Evolutionary conservation across 2,113 vertebrate genomes (phyloP).

Genomic region (Chroicocephalus ridibundus): DNA sequence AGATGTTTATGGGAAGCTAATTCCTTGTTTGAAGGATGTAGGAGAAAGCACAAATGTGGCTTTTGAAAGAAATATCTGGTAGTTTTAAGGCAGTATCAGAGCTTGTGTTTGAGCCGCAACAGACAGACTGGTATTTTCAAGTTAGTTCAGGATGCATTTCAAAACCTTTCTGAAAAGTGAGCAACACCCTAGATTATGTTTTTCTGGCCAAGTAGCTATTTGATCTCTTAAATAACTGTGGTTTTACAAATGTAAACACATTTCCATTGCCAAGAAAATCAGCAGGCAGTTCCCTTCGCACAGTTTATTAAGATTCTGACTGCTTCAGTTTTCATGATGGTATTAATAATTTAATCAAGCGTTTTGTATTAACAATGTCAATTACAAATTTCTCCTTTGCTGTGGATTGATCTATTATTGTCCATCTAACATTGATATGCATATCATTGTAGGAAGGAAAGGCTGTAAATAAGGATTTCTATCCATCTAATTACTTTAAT

Average conservation of each 20-base stretch:
- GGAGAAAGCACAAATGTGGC: not conserved
- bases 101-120: not conserved
- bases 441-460: not conserved
- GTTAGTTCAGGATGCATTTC: not conserved
- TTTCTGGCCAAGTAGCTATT: not conserved
- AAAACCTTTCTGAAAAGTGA: not conserved
- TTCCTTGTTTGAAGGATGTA: not conserved
- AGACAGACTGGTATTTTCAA: not conserved
- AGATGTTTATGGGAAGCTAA: not conserved
- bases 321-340: not conserved
- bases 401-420: not conserved
- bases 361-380: not conserved
- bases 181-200: not conserved
- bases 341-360: not conserved
- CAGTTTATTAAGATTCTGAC: not conserved
- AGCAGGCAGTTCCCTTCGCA: not conserved
- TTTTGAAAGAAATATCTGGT: not conserved
- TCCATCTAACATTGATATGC: not conserved
- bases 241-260: not conserved
- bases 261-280: not conserved
- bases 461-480: conserved; percentile 6
- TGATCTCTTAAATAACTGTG: not conserved
- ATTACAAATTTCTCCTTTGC: not conserved
- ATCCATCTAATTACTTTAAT: conserved; percentile 26
- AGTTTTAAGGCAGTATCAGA: not conserved